These are phyloP conservation scores for Xenopus petersii DNA, from an alignment of 2,797 vertebrate species.

Conservation along the genomic window DNA sequence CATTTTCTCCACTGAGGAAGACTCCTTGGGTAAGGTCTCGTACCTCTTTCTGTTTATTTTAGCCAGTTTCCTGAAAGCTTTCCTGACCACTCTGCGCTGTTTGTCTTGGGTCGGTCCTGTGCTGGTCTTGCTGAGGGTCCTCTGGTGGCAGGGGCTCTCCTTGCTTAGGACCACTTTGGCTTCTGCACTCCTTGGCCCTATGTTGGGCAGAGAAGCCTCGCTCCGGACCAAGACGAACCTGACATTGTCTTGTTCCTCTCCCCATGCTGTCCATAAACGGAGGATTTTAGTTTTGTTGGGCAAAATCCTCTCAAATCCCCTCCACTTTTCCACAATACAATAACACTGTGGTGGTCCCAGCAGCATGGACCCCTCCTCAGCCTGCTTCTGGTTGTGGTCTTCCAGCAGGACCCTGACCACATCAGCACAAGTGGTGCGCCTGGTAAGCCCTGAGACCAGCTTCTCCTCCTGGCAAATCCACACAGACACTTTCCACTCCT, in stretches of 20 bases:
- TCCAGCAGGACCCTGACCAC: conserved; percentile 86
- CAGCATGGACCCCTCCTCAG: conserved; percentile 66
- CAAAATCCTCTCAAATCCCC: conserved; percentile 89
- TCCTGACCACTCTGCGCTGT: conserved; percentile 87
- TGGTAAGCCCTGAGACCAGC: conserved; percentile 86
- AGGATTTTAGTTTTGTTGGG: conserved; percentile 91
- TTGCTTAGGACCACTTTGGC: conserved; percentile 88
- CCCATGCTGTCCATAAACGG: conserved; percentile 91
- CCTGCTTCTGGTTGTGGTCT: conserved; percentile 75
- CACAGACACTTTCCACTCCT: conserved; percentile 83
- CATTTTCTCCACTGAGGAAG: conserved; percentile 79
- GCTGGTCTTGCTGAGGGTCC: conserved; percentile 57
- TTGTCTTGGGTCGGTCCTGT: conserved; percentile 77
- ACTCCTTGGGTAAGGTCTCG: conserved; percentile 65
- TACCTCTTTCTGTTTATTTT: conserved; percentile 86
- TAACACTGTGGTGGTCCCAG: conserved; percentile 81
- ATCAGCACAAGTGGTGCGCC: conserved; percentile 88
- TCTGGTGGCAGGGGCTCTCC: conserved; percentile 70
- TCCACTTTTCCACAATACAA: conserved; percentile 95
- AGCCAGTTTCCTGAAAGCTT: conserved; percentile 93
- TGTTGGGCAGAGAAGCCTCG: conserved; percentile 86
- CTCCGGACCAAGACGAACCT: conserved; percentile 90
- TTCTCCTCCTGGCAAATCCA: conserved; percentile 97
- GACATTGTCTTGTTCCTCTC: conserved; percentile 88
- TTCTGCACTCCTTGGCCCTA: conserved; percentile 88